Conservation (phyloP, 2,113 vertebrate species). For the Pheucticus melanocephalus region DNA sequence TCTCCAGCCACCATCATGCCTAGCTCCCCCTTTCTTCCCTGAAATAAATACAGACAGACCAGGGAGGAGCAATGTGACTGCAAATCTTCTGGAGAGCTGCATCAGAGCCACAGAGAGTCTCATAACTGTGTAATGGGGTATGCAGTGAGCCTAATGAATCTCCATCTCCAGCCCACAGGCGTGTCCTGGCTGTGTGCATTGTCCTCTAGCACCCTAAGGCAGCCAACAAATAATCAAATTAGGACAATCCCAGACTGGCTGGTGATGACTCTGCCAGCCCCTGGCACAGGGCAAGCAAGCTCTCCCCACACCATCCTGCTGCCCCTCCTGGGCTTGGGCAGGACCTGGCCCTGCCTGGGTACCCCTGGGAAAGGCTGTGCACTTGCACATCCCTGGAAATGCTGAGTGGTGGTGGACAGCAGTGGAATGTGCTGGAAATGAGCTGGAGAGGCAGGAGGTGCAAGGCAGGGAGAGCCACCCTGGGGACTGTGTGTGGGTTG, state of each 20-base stretch:
- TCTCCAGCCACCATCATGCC: not conserved
- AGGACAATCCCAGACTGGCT: not conserved
- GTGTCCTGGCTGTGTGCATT: not conserved
- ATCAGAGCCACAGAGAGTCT: not conserved
- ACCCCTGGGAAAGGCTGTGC: not conserved
- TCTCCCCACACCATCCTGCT: not conserved
- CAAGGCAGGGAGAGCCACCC: not conserved
- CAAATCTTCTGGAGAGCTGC: constrained; percentile 3
- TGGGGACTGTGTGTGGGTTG: rapidly evolving
- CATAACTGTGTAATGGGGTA: not conserved
- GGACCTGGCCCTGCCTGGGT: not conserved
- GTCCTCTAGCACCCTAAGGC: not conserved
- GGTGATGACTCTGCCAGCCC: not conserved
- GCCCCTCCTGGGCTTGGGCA: not conserved
- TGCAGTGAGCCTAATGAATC: constrained; percentile 55
- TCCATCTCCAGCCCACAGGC: not conserved
- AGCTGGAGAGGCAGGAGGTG: not conserved
- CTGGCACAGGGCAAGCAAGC: not conserved
- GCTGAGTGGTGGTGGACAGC: not conserved
- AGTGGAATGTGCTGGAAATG: not conserved
- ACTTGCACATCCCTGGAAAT: not conserved
- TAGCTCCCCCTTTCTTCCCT: not conserved
- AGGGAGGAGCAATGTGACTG: not conserved
- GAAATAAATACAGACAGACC: not conserved
- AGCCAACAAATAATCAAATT: constrained; percentile 26